These are phyloP conservation scores for Cinclus mexicanus DNA, from an alignment of 2,113 vertebrate genomes.

Conservation along the genomic window DNA sequence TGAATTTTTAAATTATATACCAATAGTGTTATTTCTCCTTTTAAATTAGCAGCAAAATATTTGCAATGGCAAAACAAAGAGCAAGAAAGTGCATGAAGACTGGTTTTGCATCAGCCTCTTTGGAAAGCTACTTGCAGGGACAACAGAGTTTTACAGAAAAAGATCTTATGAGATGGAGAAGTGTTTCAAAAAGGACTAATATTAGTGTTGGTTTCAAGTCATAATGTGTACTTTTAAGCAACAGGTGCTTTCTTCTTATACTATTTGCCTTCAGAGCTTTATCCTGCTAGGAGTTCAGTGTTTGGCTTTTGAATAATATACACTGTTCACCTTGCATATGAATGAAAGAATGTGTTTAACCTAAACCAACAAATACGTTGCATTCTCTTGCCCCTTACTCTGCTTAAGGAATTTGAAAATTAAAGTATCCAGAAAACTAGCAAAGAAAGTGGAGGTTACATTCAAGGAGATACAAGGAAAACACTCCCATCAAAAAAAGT, in stretches of 20 bases:
- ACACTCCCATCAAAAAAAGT: neutral
- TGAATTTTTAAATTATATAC: neutral
- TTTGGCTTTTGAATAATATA: neutral
- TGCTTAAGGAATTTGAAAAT: neutral
- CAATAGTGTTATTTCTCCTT: neutral
- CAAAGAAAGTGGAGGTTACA: neutral
- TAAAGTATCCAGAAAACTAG: neutral
- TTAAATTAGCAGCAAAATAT: neutral
- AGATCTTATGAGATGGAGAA: neutral
- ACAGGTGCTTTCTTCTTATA: neutral
- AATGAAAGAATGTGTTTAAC: neutral
- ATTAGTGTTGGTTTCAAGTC: neutral
- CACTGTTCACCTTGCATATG: neutral
- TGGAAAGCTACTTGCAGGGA: neutral
- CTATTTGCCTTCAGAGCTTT: neutral
- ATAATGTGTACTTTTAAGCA: neutral
- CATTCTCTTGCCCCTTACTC: neutral
- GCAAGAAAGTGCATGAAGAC: neutral
- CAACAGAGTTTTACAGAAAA: neutral
- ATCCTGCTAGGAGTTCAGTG: neutral
- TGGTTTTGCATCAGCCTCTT: neutral
- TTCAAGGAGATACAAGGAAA: neutral
- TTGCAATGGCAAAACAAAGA: neutral
- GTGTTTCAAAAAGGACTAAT: neutral
- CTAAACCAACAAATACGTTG: neutral